A percentile compares a stretch with the other conserved stretches of the same genome.
Evolutionary conservation across 2,797 vertebrate genomes (phyloP).

Genomic region (Etheostoma nigrum): DNA sequence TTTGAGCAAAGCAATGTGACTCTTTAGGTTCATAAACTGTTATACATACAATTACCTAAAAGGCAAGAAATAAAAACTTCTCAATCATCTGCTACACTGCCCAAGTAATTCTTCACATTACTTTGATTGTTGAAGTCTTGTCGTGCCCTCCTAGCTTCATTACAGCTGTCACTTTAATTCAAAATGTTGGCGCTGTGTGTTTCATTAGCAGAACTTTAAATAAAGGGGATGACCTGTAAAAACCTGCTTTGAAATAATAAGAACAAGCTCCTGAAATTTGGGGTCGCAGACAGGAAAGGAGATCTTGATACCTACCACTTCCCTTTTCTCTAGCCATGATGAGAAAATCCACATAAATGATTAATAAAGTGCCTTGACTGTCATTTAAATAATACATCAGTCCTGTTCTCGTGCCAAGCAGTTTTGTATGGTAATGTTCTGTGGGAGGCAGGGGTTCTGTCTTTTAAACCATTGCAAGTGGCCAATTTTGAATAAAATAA

Average conservation of each 20-base stretch:
- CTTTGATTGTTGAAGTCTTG: conserved; percentile 26
- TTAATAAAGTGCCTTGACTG: conserved; percentile 76
- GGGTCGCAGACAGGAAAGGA: conserved; percentile 15
- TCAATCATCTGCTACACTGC: conserved; percentile 31
- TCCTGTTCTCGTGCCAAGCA: conserved; percentile 50
- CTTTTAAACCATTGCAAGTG: conserved; percentile 35
- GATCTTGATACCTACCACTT: conserved; percentile 31
- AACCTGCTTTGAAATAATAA: conserved; percentile 28
- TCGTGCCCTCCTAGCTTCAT: conserved; percentile 34
- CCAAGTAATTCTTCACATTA: conserved; percentile 39
- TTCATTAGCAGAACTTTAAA: conserved; percentile 25
- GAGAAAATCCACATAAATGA: conserved; percentile 79
- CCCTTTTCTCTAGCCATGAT: conserved; percentile 51
- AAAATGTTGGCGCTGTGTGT: conserved; percentile 7
- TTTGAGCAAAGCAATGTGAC: not conserved
- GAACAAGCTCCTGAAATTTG: conserved; percentile 12
- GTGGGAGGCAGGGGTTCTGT: conserved; percentile 20
- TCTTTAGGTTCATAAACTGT: conserved; percentile 22
- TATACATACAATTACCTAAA: conserved; percentile 9
- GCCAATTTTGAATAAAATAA: conserved; percentile 53
- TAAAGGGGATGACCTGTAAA: conserved; percentile 16
- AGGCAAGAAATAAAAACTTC: conserved; percentile 17
- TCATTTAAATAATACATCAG: conserved; percentile 80
- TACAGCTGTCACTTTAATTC: conserved; percentile 42
- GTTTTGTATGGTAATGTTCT: conserved; percentile 63